phyloP scores from a whole-genome alignment of 2,113 vertebrate species.

The Fregetta grallaria region DNA sequence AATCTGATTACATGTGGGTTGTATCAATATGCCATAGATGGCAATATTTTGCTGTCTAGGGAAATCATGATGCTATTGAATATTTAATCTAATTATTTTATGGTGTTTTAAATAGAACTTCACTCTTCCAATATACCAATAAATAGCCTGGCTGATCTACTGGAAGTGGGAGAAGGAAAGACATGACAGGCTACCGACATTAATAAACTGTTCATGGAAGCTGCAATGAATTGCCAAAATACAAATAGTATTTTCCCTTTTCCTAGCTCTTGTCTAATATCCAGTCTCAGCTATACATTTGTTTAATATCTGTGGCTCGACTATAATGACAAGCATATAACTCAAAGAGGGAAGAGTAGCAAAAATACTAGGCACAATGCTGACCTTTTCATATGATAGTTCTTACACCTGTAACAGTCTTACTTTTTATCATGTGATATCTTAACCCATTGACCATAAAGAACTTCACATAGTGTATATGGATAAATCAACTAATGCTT shows the following conservation, averaged over 20 bases:
- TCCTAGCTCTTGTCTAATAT: neutral
- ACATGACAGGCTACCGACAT: neutral
- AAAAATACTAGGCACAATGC: neutral
- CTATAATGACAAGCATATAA: neutral
- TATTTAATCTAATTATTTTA: neutral
- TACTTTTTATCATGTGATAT: conserved; percentile 38
- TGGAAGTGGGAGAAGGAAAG: neutral
- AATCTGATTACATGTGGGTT: neutral
- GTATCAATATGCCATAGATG: neutral
- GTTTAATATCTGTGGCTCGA: neutral
- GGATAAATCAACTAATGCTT: neutral
- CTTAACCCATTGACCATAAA: conserved; percentile 32
- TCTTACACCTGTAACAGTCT: neutral
- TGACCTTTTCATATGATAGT: conserved; percentile 1
- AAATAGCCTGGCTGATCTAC: neutral
- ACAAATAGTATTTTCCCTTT: neutral
- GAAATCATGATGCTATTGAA: neutral
- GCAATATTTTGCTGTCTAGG: neutral
- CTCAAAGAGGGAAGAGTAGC: neutral
- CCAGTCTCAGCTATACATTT: neutral
- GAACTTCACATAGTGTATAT: neutral
- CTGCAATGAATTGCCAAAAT: neutral
- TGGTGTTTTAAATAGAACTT: neutral
- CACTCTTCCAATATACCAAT: neutral
- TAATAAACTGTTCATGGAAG: neutral